These are phyloP conservation scores for Epizoanthus scotinus DNA, from an alignment of 92 coral and sea anemone genomes.

Conservation along the genomic window DNA sequence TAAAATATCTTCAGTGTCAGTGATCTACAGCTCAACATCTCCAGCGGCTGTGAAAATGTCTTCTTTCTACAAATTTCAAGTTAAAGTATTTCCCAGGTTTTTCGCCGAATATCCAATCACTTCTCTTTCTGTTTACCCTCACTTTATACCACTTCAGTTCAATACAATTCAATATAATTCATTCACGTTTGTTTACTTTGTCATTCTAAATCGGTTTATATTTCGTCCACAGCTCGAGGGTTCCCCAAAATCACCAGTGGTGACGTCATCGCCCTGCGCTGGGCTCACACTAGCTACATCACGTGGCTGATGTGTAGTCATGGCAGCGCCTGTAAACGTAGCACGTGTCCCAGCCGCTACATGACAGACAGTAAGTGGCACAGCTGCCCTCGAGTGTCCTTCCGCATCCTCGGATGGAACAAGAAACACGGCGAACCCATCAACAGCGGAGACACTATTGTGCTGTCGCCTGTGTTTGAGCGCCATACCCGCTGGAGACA, in stretches of 20 bases:
- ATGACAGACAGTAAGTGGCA: constrained; percentile 30
- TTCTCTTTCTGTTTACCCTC: too few species aligned
- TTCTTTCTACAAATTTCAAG: too few species aligned
- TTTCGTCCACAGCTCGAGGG: background rate
- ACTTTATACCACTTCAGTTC: background rate
- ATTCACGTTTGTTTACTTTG: background rate
- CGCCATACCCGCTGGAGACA: constrained; percentile 35
- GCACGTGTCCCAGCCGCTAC: constrained; percentile 28
- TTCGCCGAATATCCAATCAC: too few species aligned
- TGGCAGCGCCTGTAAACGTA: constrained; percentile 9
- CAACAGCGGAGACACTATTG: constrained; percentile 41
- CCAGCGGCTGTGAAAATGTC: too few species aligned
- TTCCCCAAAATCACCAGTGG: background rate
- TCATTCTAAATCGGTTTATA: background rate
- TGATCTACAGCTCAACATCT: too few species aligned
- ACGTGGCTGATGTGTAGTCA: constrained; percentile 33
- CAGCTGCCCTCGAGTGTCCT: constrained; percentile 23
- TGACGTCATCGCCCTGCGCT: constrained; percentile 23
- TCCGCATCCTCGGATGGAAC: constrained; percentile 24
- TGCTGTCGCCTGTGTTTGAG: constrained; percentile 28
- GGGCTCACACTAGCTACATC: constrained; percentile 16
- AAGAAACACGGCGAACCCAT: constrained; percentile 33
- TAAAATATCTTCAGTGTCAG: too few species aligned
- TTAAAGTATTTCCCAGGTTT: too few species aligned
- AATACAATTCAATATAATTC: background rate